Conservation (phyloP, 1,140 invertebrate species). For the Pseudomyrmex sp. region DNA sequence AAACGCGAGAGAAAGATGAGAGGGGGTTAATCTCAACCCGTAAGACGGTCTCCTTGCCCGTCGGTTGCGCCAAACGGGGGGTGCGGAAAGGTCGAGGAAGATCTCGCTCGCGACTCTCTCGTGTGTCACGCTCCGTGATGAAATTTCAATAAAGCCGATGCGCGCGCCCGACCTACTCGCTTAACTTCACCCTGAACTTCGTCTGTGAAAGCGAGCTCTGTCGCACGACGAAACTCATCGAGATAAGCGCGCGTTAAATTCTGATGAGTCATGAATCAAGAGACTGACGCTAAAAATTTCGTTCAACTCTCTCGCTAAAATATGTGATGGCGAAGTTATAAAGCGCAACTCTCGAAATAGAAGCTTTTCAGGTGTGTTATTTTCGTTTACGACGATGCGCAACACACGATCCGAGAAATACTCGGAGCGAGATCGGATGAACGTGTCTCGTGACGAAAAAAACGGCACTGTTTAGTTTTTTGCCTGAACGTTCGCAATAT, state of each 20-base stretch:
- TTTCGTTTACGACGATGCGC: not conserved
- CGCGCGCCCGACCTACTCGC: not conserved
- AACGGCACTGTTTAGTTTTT: not conserved
- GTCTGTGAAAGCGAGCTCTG: slow-evolving; percentile 12
- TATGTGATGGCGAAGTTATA: not conserved
- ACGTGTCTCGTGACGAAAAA: not conserved
- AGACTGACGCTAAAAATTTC: not conserved
- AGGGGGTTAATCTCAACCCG: slow-evolving; percentile 42
- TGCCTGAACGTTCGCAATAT: slow-evolving; percentile 29
- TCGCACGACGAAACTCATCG: not conserved
- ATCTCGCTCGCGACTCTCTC: slow-evolving; percentile 38
- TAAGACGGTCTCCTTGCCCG: not conserved
- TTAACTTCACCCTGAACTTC: slow-evolving; percentile 64
- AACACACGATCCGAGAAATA: not conserved
- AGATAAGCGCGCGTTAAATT: not conserved
- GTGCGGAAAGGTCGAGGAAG: slow-evolving; percentile 22
- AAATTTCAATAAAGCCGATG: slow-evolving; percentile 70
- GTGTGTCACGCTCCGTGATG: slow-evolving; percentile 54
- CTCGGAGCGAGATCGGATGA: not conserved
- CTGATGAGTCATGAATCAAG: slow-evolving; percentile 12
- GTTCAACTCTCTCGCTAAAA: not conserved
- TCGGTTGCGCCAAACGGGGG: not conserved
- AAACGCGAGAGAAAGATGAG: slow-evolving; percentile 4
- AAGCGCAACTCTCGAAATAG: not conserved
- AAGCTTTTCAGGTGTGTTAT: slow-evolving; percentile 1